Evolutionary conservation across 2,113 vertebrate species (phyloP).

Genomic region (Apodemus sylvaticus): DNA sequence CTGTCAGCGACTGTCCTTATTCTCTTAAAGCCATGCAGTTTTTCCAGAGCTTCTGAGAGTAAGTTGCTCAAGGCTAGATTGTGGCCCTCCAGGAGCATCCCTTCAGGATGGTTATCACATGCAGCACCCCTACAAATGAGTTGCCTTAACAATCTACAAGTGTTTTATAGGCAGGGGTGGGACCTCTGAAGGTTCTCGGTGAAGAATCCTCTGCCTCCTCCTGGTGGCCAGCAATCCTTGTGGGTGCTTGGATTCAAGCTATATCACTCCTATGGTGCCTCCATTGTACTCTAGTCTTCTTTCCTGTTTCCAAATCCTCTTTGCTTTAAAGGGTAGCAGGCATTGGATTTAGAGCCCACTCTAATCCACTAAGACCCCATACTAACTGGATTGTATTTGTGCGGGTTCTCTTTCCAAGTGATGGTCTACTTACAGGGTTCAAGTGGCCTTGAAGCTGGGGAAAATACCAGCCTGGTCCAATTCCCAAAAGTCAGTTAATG

Average conservation of each 20-base stretch:
- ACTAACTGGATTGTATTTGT: background rate
- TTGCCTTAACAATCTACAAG: background rate
- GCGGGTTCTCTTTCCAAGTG: constrained; percentile 10
- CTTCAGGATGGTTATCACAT: background rate
- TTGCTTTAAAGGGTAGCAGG: background rate
- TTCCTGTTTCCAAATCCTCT: background rate
- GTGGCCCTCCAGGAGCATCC: background rate
- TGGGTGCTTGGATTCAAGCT: background rate
- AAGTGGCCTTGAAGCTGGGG: background rate
- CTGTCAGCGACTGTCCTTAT: background rate
- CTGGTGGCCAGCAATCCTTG: background rate
- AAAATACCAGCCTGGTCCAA: background rate
- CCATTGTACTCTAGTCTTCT: background rate
- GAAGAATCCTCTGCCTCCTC: background rate
- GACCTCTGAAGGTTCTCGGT: background rate
- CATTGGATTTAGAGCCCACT: background rate
- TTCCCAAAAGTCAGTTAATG: background rate
- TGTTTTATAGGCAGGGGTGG: background rate
- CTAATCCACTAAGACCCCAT: background rate
- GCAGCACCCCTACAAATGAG: background rate
- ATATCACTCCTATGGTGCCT: background rate
- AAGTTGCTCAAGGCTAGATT: background rate
- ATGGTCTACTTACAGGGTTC: background rate
- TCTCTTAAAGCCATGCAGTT: background rate
- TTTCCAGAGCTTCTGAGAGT: background rate